Evolutionary conservation across 2,888 invertebrate species (phyloP), one percentile per base, ranked within the genome.

Genomic region (Brenthis ino): DNA sequence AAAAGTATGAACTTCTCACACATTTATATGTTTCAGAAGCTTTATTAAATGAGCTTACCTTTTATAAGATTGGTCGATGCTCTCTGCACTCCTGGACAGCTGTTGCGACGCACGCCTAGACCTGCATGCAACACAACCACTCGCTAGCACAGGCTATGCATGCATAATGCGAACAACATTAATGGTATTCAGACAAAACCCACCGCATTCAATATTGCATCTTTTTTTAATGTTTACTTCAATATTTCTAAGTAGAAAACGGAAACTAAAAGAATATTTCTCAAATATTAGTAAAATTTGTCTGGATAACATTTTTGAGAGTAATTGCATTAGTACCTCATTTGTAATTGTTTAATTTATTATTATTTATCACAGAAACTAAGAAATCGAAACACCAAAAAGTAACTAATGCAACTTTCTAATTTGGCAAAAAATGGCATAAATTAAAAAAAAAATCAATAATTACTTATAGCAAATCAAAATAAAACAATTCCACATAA

Each of bases 81-180:
- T 94, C 88, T 95, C 95, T 80, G 94, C 94, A 85, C 95, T 95
- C 86, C 95, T 90, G 83, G 95, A 94, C 86, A 95, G 94, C 91
- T 97, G 97, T 94, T 97, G 97, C 81, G 97, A 97, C 85, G 97
- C 96, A 88, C 97, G 96, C 88, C 97, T 96, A 94, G 96, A 96
- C 96, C 97, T 97, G 94, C 87, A 93, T 93, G 93, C 93, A 93
- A 93, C 87, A 93, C 87, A 93, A 91, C 88, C 86, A 86, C 84
- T 83, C 84, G 86, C 88, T 92, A 93, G 89, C 87, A 90, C 87
- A 89, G 85, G 85, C 90, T 84, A 82, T 80, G 83, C 91, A 92
- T 91, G 91, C 91, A 88, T 78, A 67, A 91, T 91, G 91, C 91
- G 87, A 79, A 67, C 11, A 43, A 43, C 56, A 72, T 64, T 57